Percentiles rank a stretch among this genome's conserved stretches.
Evolutionary conservation across 2,888 invertebrate genomes (phyloP).

Genomic region (Habroteleia sp.): DNA sequence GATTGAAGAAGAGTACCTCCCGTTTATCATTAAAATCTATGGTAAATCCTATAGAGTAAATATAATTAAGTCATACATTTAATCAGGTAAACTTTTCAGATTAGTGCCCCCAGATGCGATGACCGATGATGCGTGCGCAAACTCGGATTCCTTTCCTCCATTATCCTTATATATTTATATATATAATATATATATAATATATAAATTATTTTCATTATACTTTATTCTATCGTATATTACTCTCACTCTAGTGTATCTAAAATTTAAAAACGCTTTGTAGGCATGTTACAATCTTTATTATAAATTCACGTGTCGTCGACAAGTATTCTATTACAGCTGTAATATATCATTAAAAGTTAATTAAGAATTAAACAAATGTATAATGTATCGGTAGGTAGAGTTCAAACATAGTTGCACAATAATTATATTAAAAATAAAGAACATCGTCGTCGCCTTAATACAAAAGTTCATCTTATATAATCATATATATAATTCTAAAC

Average conservation of each 20-base stretch:
- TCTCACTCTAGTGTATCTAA: constrained; percentile 76
- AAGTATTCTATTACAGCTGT: constrained; percentile 52
- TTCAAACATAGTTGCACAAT: constrained; percentile 18
- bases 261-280: constrained; percentile 73
- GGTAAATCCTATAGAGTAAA: constrained; percentile 80
- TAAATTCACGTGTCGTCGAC: constrained; percentile 68
- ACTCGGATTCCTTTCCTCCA: constrained; percentile 70
- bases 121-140: constrained; percentile 62
- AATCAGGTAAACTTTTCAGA: constrained; percentile 81
- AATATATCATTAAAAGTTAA: constrained; percentile 63
- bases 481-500: constrained; percentile 26
- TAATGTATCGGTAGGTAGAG: neutral
- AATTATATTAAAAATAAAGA: constrained; percentile 54
- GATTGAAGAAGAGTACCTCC: constrained; percentile 73
- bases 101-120: constrained; percentile 74
- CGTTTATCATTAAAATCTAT: constrained; percentile 72
- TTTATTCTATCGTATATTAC: constrained; percentile 38
- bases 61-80: constrained; percentile 81
- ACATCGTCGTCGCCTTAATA: constrained; percentile 58
- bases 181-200: constrained; percentile 47
- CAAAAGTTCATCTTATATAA: constrained; percentile 52
- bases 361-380: constrained; percentile 47
- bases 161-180: constrained; percentile 53
- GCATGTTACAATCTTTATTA: constrained; percentile 70
- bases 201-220: constrained; percentile 67